Evolutionary conservation across 2,888 invertebrate genomes (phyloP), one percentile per base, ranked within the genome.

Genomic region (Plebejus melissa): DNA sequence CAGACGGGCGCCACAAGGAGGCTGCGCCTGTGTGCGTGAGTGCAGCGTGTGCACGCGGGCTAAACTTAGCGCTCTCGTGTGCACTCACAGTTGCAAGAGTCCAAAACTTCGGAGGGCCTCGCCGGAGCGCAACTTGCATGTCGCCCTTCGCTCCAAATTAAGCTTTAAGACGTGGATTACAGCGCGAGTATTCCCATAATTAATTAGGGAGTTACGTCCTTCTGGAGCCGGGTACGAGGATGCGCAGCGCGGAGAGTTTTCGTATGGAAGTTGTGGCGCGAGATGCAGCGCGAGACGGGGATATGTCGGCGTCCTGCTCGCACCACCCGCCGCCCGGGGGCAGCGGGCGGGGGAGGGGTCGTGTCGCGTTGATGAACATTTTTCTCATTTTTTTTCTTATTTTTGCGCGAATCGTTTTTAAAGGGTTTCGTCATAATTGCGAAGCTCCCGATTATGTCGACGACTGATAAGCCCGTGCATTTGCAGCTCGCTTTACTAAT

Each of bases 301-400:
- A 82, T 82, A 77, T 85, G 77, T 80, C 7, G 36, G 82, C 77
- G 75, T 90, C 88, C 80, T 85, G 38, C 76, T 91, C 86, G 77
- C 83, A 81, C 91, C 90, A 86, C 92, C 91, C 91, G 90, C 88
- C 88, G 89, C 90, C 88, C 84, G 86, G 85, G 86, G 90, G 84
- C 83, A 82, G 85, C 50, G n/a, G 54, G 86, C 82, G 82, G 77
- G 82, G 79, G 81, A 80, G 87, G 87, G 83, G 87, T 86, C 89
- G 90, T 92, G 93, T 93, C 92, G 93, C 92, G 93, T 93, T 93
- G 93, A 93, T 93, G 93, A 93, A 92, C 92, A 91, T 93, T 93
- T 92, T 93, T 93, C 91, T 90, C 90, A 87, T 90, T 90, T 91
- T 92, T 91, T 91, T 89, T 88, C 89, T 91, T 90, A 88, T 92